Evolutionary conservation across 2,888 invertebrate species (phyloP).

Genomic region (Lydus trimaculatus): DNA sequence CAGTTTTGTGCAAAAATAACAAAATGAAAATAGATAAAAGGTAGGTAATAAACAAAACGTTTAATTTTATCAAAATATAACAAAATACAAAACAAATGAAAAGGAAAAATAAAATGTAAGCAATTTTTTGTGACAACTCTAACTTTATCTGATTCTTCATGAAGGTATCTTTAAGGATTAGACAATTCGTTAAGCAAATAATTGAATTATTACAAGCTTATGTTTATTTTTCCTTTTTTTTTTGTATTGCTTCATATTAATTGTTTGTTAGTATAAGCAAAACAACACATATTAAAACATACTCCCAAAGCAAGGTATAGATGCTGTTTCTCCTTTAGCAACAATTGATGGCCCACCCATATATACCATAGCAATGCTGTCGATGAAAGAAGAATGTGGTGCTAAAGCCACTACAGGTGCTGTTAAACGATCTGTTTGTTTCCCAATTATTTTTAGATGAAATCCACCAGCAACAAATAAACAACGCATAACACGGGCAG

Average conservation of each 20-base stretch:
- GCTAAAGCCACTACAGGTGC: slow-evolving; percentile 88
- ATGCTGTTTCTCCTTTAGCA: slow-evolving; percentile 84
- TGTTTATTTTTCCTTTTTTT: no score
- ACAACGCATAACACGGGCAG: slow-evolving; percentile 74
- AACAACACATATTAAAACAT: slow-evolving; percentile 51
- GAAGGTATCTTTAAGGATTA: no score
- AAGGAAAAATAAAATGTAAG: no score
- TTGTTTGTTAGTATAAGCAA: neutral
- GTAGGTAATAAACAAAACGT: no score
- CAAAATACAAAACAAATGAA: no score
- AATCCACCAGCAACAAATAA: slow-evolving; percentile 85
- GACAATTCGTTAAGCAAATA: no score
- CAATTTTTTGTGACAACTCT: no score
- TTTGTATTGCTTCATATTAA: neutral
- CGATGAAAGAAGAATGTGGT: slow-evolving; percentile 92
- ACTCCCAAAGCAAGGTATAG: slow-evolving; percentile 92
- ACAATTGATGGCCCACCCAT: slow-evolving; percentile 89
- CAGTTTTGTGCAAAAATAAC: no score
- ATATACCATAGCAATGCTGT: slow-evolving; percentile 82
- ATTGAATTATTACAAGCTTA: no score
- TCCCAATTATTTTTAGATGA: slow-evolving; percentile 80
- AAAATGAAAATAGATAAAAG: no score
- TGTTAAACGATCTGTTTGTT: slow-evolving; percentile 65
- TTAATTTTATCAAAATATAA: no score
- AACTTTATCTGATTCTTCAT: no score